Evolutionary conservation across 2,888 invertebrate genomes (phyloP).

Genomic region (Pachydiplax longipennis): DNA sequence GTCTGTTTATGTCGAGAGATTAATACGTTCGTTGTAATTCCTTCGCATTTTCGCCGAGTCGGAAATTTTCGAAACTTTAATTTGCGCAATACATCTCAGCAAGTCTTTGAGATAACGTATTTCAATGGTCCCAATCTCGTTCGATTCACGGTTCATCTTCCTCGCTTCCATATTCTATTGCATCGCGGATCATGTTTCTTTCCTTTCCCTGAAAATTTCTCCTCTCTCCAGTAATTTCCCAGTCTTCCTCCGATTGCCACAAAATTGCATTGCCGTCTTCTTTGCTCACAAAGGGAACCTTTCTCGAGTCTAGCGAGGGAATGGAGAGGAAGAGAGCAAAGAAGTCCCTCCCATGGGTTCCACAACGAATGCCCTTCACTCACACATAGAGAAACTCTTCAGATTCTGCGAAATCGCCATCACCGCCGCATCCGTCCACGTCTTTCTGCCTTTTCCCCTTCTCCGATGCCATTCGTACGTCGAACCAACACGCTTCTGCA

Average conservation of each 20-base stretch:
- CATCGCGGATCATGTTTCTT: background rate
- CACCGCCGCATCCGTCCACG: background rate
- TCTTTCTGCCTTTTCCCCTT: background rate
- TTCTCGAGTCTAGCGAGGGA: background rate
- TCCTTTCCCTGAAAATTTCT: background rate
- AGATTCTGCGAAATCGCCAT: background rate
- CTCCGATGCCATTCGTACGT: background rate
- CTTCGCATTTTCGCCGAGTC: too few relatives aligned
- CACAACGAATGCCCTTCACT: background rate
- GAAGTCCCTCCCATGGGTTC: background rate
- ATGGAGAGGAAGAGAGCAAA: background rate
- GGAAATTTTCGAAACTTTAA: too few relatives aligned
- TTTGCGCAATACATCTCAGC: too few relatives aligned
- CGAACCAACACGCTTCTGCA: background rate
- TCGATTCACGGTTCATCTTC: background rate
- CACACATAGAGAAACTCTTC: background rate
- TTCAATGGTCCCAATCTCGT: too few relatives aligned
- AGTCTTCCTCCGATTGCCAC: background rate
- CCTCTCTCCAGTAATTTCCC: background rate
- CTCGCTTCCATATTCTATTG: background rate
- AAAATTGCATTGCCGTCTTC: background rate
- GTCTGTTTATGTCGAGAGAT: too few relatives aligned
- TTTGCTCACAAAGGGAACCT: background rate
- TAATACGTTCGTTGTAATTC: too few relatives aligned
- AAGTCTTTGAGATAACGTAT: too few relatives aligned